Evolutionary conservation across 1,140 invertebrate species (phyloP).

Genomic region (Trichonephila clavipes): DNA sequence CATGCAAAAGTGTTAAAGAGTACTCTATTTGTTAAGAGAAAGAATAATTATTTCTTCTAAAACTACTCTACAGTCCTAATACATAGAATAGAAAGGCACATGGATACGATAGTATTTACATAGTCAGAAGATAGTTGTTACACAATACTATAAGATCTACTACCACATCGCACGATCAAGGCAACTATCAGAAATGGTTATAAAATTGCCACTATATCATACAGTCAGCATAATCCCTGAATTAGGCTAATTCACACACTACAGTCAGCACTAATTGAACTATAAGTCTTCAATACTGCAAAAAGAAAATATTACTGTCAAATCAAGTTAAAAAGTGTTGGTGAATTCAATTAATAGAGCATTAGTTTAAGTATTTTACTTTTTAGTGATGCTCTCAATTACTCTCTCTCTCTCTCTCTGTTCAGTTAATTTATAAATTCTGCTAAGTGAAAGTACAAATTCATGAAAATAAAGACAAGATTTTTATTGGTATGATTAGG

Average conservation of each 20-base stretch:
- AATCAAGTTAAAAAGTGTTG: not conserved
- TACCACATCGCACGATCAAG: constrained; percentile 14
- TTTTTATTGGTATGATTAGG: too few relatives aligned
- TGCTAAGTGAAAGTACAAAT: too few relatives aligned
- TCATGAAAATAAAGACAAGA: too few relatives aligned
- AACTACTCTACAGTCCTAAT: constrained; percentile 53
- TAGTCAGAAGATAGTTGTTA: not conserved
- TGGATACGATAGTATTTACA: constrained; percentile 20
- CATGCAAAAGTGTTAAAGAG: constrained; percentile 59
- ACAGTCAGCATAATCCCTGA: constrained; percentile 51
- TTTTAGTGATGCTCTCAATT: too few relatives aligned
- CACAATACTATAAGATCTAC: constrained; percentile 48
- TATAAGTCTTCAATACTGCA: constrained; percentile 74
- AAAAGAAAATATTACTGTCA: constrained; percentile 35
- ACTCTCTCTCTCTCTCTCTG: too few relatives aligned
- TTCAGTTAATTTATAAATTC: too few relatives aligned
- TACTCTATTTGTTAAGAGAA: constrained; percentile 32
- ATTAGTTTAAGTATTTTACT: too few relatives aligned
- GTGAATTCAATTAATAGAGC: not conserved
- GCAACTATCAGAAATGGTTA: constrained; percentile 46
- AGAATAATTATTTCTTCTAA: constrained; percentile 22
- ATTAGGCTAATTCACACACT: constrained; percentile 51
- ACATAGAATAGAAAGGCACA: constrained; percentile 35
- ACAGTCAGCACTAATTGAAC: constrained; percentile 63
- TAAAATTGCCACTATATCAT: constrained; percentile 47